Conservation (phyloP, 2,888 invertebrate genomes). For the Caenorhabditis doughertyi region DNA sequence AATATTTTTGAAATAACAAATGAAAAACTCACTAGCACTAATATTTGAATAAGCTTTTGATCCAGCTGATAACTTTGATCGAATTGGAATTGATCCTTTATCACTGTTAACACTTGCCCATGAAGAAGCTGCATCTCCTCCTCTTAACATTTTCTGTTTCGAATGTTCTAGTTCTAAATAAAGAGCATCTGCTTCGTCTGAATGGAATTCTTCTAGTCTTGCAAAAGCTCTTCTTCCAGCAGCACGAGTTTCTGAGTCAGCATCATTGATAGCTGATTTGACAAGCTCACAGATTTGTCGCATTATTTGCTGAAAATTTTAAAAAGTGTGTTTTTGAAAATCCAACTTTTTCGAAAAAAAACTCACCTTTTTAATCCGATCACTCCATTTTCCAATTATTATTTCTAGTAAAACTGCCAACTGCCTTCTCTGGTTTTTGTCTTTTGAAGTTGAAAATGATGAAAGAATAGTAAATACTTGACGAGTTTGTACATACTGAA, state of each 20-base stretch:
- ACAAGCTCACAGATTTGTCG: conserved; percentile 60
- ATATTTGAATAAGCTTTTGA: conserved; percentile 46
- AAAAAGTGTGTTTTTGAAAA: neutral
- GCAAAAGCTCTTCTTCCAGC: conserved; percentile 52
- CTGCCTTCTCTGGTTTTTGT: conserved; percentile 55
- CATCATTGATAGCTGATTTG: conserved; percentile 55
- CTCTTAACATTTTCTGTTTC: conserved; percentile 56
- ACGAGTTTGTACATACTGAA: conserved; percentile 54
- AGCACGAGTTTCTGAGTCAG: conserved; percentile 50
- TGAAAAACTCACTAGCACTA: conserved; percentile 49
- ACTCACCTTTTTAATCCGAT: conserved; percentile 47
- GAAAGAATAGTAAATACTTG: conserved; percentile 59
- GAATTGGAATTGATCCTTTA: conserved; percentile 45
- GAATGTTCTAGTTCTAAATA: conserved; percentile 43
- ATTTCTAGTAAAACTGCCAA: conserved; percentile 43
- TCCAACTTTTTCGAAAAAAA: neutral
- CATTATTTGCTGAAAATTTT: conserved; percentile 41
- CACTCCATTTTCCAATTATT: conserved; percentile 46
- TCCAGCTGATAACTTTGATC: conserved; percentile 41
- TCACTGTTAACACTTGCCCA: conserved; percentile 60
- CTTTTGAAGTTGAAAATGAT: conserved; percentile 56
- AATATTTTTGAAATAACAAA: neutral
- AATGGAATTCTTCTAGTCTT: conserved; percentile 47
- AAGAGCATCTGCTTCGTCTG: conserved; percentile 53
- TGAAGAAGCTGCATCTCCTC: conserved; percentile 56